Evolutionary conservation across 2,797 vertebrate genomes (phyloP).

Genomic region (Microctenopoma stevenorrisi): DNA sequence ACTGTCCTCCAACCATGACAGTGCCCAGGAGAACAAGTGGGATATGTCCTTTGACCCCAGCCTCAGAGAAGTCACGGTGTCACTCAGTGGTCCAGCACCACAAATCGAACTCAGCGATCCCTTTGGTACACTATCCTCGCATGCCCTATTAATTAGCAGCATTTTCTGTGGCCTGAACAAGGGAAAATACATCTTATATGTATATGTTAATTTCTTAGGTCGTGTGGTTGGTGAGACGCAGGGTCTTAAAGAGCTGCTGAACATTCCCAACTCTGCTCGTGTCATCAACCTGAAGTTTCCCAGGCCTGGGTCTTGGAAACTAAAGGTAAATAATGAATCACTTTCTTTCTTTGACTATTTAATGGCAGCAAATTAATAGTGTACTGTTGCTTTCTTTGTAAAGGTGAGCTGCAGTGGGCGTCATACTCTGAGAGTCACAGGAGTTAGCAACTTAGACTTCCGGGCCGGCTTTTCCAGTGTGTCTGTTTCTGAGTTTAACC

Average conservation of each 20-base stretch:
- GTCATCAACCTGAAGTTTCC: conserved; percentile 91
- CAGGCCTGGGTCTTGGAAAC: conserved; percentile 88
- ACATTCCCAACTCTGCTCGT: conserved; percentile 92
- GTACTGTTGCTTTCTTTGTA: conserved; percentile 22
- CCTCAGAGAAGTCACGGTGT: conserved; percentile 94
- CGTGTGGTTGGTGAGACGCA: conserved; percentile 83
- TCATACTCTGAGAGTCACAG: conserved; percentile 92
- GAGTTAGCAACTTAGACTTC: conserved; percentile 92
- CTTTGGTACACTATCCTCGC: conserved; percentile 75
- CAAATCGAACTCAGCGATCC: conserved; percentile 89
- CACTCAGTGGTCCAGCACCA: conserved; percentile 92
- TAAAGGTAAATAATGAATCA: conserved; percentile 85
- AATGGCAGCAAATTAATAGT: background rate
- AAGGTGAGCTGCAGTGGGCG: conserved; percentile 91
- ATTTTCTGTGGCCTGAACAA: background rate
- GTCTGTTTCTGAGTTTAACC: conserved; percentile 83
- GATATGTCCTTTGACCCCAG: conserved; percentile 91
- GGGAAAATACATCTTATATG: background rate
- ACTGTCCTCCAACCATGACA: conserved; percentile 91
- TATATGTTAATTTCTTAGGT: conserved; percentile 75
- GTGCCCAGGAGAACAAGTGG: conserved; percentile 88
- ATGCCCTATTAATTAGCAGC: background rate
- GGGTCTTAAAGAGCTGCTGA: conserved; percentile 90
- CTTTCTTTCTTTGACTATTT: conserved; percentile 2
- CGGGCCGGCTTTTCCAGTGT: conserved; percentile 89